Evolutionary conservation across 2,113 vertebrate genomes (phyloP), one percentile per base, ranked within the genome.

Genomic region (Nyctereutes procyonoides): DNA sequence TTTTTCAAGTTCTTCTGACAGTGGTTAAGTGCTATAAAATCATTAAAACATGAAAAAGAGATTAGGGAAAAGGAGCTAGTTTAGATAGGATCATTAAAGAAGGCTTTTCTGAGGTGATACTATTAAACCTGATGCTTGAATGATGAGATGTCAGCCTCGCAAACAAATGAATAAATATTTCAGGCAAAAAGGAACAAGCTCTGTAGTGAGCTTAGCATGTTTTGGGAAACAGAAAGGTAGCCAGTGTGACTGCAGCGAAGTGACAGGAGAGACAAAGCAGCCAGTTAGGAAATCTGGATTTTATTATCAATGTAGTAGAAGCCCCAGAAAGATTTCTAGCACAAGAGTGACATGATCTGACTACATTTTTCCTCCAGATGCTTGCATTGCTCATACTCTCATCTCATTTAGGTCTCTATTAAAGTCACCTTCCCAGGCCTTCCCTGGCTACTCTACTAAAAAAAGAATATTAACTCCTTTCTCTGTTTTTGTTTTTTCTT

Each of bases 121-220:
- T 19, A 89, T 63, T 98, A 88, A 93, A 88, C 32, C 43, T n/a
- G 14, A 81, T 22, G 8, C 35, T 19, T 74, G 28, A 93, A 62
- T 81, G 8, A 51, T 74, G 67, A 86, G 63, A 55, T 76, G 14
- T 58, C 17, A 92, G 90, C 38, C 16, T 82, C 95, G 55, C 53
- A 76, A 97, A 96, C 58, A 96, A n/a, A 76, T 38, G 35, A 16
- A 96, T 87, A 22, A 17, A 80, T 85, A 43, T 95, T 96, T 94
- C 63, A 80, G 20, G 67, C 55, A 82, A 96, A 97, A 90, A 95
- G 22, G 17, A 82, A 65, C 14, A 67, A 94, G 58, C 63, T 94
- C 38, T 76, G 9, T 73, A 97, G 84, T 53, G 11, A 67, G 35
- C 38, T 62, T 90, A 56, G 30, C 5, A n/a, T 90, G 67, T 82